Evolutionary conservation across 2,888 invertebrate genomes (phyloP).

Genomic region (Resseliella maxima): DNA sequence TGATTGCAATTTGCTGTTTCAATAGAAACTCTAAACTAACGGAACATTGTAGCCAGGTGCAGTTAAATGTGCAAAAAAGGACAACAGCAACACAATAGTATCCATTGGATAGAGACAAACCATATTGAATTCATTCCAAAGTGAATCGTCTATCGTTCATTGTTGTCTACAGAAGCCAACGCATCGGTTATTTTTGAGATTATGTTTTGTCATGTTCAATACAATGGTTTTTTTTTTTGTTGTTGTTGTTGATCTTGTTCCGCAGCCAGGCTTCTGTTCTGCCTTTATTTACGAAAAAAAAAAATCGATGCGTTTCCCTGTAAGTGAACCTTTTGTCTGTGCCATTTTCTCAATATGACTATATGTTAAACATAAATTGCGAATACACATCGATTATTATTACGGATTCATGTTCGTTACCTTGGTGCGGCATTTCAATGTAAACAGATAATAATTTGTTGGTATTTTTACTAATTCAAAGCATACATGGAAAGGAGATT

Average conservation of each 20-base stretch:
- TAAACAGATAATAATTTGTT: constrained; percentile 47
- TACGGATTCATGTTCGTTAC: neutral
- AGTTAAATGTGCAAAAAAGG: neutral
- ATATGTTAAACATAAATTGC: neutral
- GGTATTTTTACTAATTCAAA: constrained; percentile 25
- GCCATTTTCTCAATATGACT: neutral
- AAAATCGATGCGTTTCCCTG: neutral
- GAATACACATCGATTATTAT: neutral
- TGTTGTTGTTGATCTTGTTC: neutral
- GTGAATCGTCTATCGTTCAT: neutral
- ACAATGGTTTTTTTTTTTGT: neutral
- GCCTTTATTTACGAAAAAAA: neutral
- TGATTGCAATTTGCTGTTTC: constrained; percentile 37
- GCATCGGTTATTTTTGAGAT: constrained; percentile 30
- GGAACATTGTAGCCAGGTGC: neutral
- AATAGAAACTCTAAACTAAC: constrained; percentile 38
- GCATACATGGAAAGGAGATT: too few relatives aligned
- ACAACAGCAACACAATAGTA: neutral
- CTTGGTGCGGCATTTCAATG: neutral
- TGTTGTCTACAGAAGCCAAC: neutral
- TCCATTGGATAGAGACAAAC: neutral
- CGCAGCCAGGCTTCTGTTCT: neutral
- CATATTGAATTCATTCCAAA: neutral
- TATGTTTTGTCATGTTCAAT: constrained; percentile 42
- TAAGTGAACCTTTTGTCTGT: neutral